Base-by-base conservation (phyloP, 1,140 invertebrate species). In the Zaprionus capensis region DNA sequence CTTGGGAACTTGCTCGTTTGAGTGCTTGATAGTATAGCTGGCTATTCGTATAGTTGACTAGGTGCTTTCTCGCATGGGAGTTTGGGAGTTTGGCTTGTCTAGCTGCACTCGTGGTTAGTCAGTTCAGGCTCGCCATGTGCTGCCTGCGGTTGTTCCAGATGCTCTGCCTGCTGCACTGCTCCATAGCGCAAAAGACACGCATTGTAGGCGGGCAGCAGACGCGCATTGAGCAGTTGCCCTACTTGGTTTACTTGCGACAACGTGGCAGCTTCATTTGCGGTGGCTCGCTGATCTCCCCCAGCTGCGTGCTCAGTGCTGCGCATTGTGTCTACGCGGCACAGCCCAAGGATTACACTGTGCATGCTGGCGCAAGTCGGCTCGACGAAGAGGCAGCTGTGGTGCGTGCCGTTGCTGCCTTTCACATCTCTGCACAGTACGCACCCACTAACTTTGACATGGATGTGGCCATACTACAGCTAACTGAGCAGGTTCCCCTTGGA, bases 371-470 rank as follows among this genome's bases (percentile, higher is more conserved):
- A n/a, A 84, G 84, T 65, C 73, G 82, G 1, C 57, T 92, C 36
- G 71, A 78, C 0, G 59, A 81, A 17, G 11, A 36, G 2, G 76
- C 86, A 20, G 69, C 78, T 0, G 70, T 85, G 20, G 64, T 74
- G 2, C 67, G 85, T 17, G 34, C n/a, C 1, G 79, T 88, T 2
- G 20, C 49, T 5, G 67, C 26, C 6, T 79, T 92, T 64, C 57
- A 78, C 51, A 69, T 83, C 12, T 24, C 75, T 2, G 44, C 77
- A 4, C 75, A 55, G 17, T 88, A 88, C 38, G 51, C 61, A 4
- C 58, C 80, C 0, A 58, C 44, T 4, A 92, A 79, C 31, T 83
- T 91, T 31, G 87, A 92, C 49, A 92, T 92, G 91, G 91, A 92
- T 56, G 91, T 92, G 14, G 91, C 91, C 2, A 55, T 92, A 28